phyloP scores from a whole-genome alignment of 2,797 vertebrate species.

The Hybognathus amarus region DNA sequence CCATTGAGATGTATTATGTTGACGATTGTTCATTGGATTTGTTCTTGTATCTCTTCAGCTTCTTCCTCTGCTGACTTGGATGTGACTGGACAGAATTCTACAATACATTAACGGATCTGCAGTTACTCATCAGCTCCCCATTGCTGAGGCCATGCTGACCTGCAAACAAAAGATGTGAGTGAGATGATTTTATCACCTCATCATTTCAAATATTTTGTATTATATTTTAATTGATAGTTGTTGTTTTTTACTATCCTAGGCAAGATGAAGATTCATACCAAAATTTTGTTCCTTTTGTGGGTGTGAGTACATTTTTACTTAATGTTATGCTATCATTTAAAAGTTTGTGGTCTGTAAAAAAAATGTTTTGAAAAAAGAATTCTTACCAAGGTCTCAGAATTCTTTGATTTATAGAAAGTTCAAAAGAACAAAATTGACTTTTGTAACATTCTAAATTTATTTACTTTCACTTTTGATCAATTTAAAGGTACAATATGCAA shows the following conservation, averaged over 20 bases:
- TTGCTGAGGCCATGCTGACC: conserved; percentile 88
- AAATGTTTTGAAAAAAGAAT: background rate
- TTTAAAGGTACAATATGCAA: too few relatives aligned
- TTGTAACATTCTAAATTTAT: background rate
- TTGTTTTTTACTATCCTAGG: conserved; percentile 59
- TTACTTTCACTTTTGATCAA: background rate
- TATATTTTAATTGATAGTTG: background rate
- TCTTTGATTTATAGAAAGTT: too few relatives aligned
- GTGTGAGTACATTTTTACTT: conserved; percentile 71
- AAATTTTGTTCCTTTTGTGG: conserved; percentile 83
- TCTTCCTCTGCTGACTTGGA: conserved; percentile 77
- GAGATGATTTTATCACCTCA: background rate
- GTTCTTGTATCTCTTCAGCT: conserved; percentile 29
- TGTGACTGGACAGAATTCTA: conserved; percentile 78
- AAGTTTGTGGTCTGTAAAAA: background rate
- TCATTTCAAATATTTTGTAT: background rate
- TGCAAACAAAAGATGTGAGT: conserved; percentile 86
- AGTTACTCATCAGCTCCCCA: conserved; percentile 85
- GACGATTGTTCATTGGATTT: background rate
- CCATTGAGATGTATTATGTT: background rate
- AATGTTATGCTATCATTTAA: background rate
- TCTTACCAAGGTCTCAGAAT: background rate
- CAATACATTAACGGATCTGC: conserved; percentile 82
- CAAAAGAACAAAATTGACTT: too few relatives aligned
- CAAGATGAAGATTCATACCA: conserved; percentile 81